These are phyloP conservation scores for Protodeltote pygarga DNA, from an alignment of 2,888 invertebrate species.

Conservation along the genomic window DNA sequence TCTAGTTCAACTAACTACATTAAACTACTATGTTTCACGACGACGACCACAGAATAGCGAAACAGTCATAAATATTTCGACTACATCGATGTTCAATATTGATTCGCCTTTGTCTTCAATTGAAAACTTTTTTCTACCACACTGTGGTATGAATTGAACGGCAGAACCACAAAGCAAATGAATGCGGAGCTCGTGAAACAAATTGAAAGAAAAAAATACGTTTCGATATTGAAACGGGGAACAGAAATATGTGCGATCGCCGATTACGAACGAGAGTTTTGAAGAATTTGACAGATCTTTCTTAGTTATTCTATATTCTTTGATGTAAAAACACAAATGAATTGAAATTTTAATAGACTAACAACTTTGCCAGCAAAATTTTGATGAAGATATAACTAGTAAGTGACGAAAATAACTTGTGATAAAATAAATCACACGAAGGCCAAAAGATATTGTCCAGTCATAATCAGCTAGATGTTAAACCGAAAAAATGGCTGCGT, in stretches of 20 bases:
- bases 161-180: constrained; percentile 56
- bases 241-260: constrained; percentile 37
- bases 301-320: constrained; percentile 7
- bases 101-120: constrained; percentile 50
- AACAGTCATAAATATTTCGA: constrained; percentile 20
- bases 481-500: too few species aligned
- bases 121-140: constrained; percentile 46
- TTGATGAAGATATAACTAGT: too few species aligned
- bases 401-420: too few species aligned
- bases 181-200: constrained; percentile 45
- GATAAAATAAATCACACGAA: too few species aligned
- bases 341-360: too few species aligned
- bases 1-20: too few species aligned
- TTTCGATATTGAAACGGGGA: constrained; percentile 47
- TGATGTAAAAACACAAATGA: too few species aligned
- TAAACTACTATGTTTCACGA: constrained; percentile 1
- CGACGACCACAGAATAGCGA: not conserved
- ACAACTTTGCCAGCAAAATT: too few species aligned
- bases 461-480: too few species aligned
- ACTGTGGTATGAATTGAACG: constrained; percentile 51
- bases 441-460: too few species aligned
- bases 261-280: constrained; percentile 22
- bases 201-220: constrained; percentile 49
- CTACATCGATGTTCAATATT: constrained; percentile 31
- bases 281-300: constrained; percentile 29